Conservation (phyloP, 2,797 vertebrate genomes). For the Enteromius radiatus region DNA sequence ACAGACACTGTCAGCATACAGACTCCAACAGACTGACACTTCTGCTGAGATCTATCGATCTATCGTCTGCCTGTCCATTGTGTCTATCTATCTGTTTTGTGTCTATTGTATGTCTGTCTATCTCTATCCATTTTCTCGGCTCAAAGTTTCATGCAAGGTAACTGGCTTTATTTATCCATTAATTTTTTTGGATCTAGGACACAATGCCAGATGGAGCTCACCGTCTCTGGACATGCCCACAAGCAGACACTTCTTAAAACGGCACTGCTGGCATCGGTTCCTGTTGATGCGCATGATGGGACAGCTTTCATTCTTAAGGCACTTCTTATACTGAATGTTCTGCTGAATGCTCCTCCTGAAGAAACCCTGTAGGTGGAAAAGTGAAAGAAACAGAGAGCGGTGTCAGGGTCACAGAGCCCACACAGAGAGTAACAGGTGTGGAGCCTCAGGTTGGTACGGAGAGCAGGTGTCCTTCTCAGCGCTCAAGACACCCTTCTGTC, state of each 20-base stretch:
- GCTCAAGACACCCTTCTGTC: neutral
- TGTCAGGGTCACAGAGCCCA: neutral
- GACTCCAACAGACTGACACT: neutral
- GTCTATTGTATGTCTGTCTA: neutral
- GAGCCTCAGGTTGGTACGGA: neutral
- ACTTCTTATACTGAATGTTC: slow-evolving; percentile 98
- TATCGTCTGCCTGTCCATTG: too few species aligned
- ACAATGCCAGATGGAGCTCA: slow-evolving; percentile 63
- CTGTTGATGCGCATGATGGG: slow-evolving; percentile 96
- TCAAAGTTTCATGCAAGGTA: neutral
- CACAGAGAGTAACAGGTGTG: neutral
- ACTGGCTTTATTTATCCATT: neutral
- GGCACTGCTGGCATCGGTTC: slow-evolving; percentile 97
- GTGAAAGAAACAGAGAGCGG: neutral
- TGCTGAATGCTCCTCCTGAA: slow-evolving; percentile 98
- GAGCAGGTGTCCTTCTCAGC: neutral
- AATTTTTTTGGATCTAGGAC: neutral
- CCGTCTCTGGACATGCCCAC: slow-evolving; percentile 97
- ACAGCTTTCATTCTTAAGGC: slow-evolving; percentile 96
- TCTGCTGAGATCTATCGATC: neutral
- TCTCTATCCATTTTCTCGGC: neutral
- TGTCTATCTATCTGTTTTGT: neutral
- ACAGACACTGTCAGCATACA: slow-evolving; percentile 22
- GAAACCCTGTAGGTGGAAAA: slow-evolving; percentile 82
- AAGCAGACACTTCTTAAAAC: slow-evolving; percentile 95